Evolutionary conservation across 1,140 invertebrate genomes (phyloP).

Genomic region (Drosophila simulans): DNA sequence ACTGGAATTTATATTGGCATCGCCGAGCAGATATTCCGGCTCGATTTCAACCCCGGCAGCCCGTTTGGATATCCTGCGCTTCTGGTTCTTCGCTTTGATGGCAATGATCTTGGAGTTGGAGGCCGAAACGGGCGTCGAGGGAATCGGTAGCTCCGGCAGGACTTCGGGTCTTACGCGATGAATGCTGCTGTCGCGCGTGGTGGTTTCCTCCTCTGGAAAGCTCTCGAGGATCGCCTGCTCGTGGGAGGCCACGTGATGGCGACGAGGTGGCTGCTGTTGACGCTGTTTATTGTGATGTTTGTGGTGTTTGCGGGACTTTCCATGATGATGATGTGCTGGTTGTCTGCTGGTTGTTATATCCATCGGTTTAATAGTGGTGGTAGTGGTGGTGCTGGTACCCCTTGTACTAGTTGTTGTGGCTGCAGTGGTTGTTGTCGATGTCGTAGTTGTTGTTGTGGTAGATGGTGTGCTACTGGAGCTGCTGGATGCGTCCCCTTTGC

Average conservation of each 20-base stretch:
- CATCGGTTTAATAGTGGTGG: slow-evolving; percentile 17
- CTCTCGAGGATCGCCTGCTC: slow-evolving; percentile 62
- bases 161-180: slow-evolving; percentile 78
- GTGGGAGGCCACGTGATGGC: slow-evolving; percentile 73
- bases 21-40: slow-evolving; percentile 75
- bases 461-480: slow-evolving; percentile 25
- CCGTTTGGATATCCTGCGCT: slow-evolving; percentile 55
- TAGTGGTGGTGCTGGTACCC: slow-evolving; percentile 24
- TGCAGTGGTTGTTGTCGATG: slow-evolving; percentile 30
- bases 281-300: slow-evolving; percentile 61
- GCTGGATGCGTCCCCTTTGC: slow-evolving; percentile 42
- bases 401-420: slow-evolving; percentile 23
- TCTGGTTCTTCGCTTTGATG: slow-evolving; percentile 77
- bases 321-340: slow-evolving; percentile 39
- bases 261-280: slow-evolving; percentile 48
- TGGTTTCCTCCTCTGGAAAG: slow-evolving; percentile 61
- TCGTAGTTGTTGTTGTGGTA: slow-evolving; percentile 29
- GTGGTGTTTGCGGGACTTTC: slow-evolving; percentile 58
- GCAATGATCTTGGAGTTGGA: slow-evolving; percentile 83
- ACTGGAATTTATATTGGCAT: slow-evolving; percentile 54
- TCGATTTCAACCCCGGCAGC: slow-evolving; percentile 75
- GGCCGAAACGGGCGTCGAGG: slow-evolving; percentile 73
- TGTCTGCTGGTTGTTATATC: slow-evolving; percentile 23
- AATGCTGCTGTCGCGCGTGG: slow-evolving; percentile 81
- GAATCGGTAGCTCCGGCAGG: slow-evolving; percentile 71